phyloP scores from a whole-genome alignment of 2,113 vertebrate genomes.

The Coturnix japonica region DNA sequence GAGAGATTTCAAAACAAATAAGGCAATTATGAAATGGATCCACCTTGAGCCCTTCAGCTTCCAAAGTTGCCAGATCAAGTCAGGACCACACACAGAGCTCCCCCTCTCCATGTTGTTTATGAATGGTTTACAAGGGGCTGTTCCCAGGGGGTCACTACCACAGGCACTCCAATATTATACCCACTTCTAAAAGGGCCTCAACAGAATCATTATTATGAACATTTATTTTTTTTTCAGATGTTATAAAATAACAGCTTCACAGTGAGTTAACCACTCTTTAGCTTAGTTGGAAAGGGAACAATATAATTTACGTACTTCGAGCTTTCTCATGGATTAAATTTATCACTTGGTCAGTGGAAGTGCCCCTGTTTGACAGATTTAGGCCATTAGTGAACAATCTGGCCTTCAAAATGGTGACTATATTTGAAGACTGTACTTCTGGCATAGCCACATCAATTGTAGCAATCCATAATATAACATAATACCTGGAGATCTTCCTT shows the following conservation, averaged over 20 bases:
- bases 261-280: conserved; percentile 50
- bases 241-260: conserved; percentile 53
- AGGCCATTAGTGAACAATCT: conserved; percentile 55
- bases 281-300: conserved; percentile 43
- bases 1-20: conserved; percentile 65
- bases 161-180: conserved; percentile 60
- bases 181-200: conserved; percentile 43
- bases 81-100: conserved; percentile 64
- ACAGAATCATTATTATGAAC: conserved; percentile 39
- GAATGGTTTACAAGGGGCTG: conserved; percentile 61
- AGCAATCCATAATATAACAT: not conserved
- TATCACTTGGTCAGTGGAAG: conserved; percentile 61
- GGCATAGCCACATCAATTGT: conserved; percentile 7
- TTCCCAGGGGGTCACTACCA: conserved; percentile 52
- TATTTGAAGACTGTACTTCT: conserved; percentile 35
- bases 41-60: conserved; percentile 55
- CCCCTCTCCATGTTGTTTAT: conserved; percentile 46
- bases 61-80: conserved; percentile 50
- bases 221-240: conserved; percentile 63
- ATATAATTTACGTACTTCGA: conserved; percentile 61
- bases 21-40: conserved; percentile 57
- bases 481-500: conserved; percentile 3
- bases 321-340: conserved; percentile 66
- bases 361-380: conserved; percentile 62
- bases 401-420: conserved; percentile 40